phyloP scores from a whole-genome alignment of 2,888 invertebrate species.

The Vanessa cardui region DNA sequence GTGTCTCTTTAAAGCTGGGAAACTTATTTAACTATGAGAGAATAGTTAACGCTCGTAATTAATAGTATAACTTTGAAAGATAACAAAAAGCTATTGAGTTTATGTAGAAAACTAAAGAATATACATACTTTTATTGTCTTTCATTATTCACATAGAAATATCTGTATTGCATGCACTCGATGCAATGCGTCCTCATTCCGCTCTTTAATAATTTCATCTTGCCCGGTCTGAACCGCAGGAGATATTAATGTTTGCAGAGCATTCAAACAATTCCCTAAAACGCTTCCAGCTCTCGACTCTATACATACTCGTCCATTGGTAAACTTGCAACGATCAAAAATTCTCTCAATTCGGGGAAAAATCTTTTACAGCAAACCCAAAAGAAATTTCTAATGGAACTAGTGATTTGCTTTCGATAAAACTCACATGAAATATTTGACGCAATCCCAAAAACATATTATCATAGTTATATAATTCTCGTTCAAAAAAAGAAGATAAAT shows the following conservation, averaged over 20 bases:
- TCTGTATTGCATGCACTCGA: slow-evolving; percentile 25
- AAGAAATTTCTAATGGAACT: too few species aligned
- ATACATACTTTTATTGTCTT: too few species aligned
- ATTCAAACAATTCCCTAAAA: slow-evolving; percentile 17
- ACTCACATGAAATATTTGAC: too few species aligned
- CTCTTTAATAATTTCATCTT: slow-evolving; percentile 20
- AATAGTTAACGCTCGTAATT: neutral
- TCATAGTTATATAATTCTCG: too few species aligned
- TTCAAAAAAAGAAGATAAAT: too few species aligned
- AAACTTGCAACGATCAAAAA: too few species aligned
- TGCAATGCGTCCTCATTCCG: slow-evolving; percentile 21
- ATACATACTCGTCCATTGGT: neutral
- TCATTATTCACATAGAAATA: slow-evolving; percentile 27
- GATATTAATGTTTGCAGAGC: slow-evolving; percentile 30
- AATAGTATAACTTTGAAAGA: neutral
- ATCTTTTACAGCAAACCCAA: too few species aligned
- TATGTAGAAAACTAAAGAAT: neutral
- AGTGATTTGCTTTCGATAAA: too few species aligned
- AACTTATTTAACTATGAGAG: slow-evolving; percentile 7
- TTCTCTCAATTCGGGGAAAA: too few species aligned
- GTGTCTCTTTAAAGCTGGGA: slow-evolving; percentile 2
- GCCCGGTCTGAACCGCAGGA: neutral
- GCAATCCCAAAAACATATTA: too few species aligned
- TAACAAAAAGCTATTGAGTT: neutral
- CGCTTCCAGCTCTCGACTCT: slow-evolving; percentile 4